phyloP scores from a whole-genome alignment of 2,888 invertebrate genomes.

The Sussaba pulchella region DNA sequence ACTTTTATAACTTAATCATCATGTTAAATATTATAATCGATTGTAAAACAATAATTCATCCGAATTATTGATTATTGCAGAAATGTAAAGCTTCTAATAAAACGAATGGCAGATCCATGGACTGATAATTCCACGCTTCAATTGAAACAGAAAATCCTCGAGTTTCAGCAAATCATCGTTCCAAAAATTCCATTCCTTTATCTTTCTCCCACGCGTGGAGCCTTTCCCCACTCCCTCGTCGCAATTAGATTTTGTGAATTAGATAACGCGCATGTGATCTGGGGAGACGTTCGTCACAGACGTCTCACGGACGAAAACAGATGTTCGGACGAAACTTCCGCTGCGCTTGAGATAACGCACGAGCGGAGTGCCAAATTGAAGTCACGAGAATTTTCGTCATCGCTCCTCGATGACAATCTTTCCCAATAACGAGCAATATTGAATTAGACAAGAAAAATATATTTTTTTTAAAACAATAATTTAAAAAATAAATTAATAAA shows the following conservation, averaged over 20 bases:
- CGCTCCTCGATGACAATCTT: neutral
- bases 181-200: neutral
- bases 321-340: slow-evolving; percentile 54
- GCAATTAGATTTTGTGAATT: slow-evolving; percentile 32
- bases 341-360: neutral
- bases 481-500: neutral
- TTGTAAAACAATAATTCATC: too few relatives aligned
- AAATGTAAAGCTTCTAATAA: too few relatives aligned
- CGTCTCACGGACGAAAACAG: slow-evolving; percentile 2
- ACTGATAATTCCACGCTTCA: too few relatives aligned
- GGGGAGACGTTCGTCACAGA: slow-evolving; percentile 6
- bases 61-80: too few relatives aligned
- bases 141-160: too few relatives aligned
- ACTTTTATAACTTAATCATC: too few relatives aligned
- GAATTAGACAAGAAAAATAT: too few relatives aligned
- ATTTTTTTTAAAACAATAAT: neutral
- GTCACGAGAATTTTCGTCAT: neutral
- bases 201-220: neutral
- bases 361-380: slow-evolving; percentile 10
- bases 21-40: too few relatives aligned
- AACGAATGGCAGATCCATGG: too few relatives aligned
- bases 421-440: too few relatives aligned
- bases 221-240: neutral
- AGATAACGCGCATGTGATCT: slow-evolving; percentile 63
- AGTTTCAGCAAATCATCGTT: too few relatives aligned